Evolutionary conservation across 2,888 invertebrate species (phyloP).

Genomic region (Agriopis leucophaearia): DNA sequence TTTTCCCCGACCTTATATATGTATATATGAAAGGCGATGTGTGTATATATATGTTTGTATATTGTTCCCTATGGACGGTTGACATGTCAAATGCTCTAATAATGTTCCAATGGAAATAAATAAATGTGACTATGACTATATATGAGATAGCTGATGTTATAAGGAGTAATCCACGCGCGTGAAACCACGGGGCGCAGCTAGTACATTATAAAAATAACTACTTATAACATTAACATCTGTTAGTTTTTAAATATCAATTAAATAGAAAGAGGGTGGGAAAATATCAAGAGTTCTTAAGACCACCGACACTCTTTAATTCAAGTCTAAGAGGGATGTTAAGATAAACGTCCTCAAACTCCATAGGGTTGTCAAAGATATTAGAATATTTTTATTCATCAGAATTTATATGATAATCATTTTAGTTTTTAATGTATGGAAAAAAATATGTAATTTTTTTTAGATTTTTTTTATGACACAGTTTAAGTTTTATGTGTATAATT

Average conservation of each 20-base stretch:
- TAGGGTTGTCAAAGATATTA: slow-evolving; percentile 57
- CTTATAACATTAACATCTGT: slow-evolving; percentile 9
- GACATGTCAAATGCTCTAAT: too few relatives aligned
- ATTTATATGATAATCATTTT: neutral
- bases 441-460: too few relatives aligned
- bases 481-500: too few relatives aligned
- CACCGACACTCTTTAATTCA: slow-evolving; percentile 44
- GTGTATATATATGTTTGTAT: too few relatives aligned
- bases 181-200: neutral
- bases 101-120: too few relatives aligned
- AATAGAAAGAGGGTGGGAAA: slow-evolving; percentile 51
- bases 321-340: slow-evolving; percentile 52
- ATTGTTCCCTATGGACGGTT: too few relatives aligned
- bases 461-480: neutral
- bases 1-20: too few relatives aligned
- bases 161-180: too few relatives aligned
- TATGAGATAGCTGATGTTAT: too few relatives aligned
- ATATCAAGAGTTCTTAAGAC: slow-evolving; percentile 42
- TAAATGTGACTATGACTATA: too few relatives aligned
- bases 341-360: slow-evolving; percentile 49
- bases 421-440: too few relatives aligned
- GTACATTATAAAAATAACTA: neutral
- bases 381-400: neutral
- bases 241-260: slow-evolving; percentile 14
- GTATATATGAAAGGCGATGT: too few relatives aligned